Evolutionary conservation across 2,888 invertebrate genomes (phyloP).

Genomic region (Mythimna impura): DNA sequence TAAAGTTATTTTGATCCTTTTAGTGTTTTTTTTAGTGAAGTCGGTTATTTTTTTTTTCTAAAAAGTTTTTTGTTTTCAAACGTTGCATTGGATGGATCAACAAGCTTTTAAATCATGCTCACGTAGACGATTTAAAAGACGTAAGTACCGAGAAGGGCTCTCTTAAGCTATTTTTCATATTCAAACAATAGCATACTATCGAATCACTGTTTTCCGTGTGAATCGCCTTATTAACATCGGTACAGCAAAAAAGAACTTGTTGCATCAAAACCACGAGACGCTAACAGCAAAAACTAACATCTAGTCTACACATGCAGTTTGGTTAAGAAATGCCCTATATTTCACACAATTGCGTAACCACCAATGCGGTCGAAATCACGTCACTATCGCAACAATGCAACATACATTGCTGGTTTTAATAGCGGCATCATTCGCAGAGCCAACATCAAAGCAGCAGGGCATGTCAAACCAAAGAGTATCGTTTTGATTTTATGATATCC

Average conservation of each 20-base stretch:
- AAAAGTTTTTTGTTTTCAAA: no score
- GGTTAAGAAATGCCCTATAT: slow-evolving; percentile 73
- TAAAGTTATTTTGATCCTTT: no score
- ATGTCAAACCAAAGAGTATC: slow-evolving; percentile 19
- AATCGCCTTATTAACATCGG: slow-evolving; percentile 14
- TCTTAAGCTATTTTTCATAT: no score
- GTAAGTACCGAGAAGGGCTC: no score
- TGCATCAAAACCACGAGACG: slow-evolving; percentile 29
- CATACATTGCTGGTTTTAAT: slow-evolving; percentile 54
- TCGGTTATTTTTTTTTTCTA: no score
- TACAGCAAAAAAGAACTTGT: slow-evolving; percentile 50
- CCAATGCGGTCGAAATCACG: slow-evolving; percentile 8
- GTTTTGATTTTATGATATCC: background rate
- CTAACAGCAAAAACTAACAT: slow-evolving; percentile 57
- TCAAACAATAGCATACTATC: background rate
- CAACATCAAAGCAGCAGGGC: slow-evolving; percentile 38
- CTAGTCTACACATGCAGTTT: slow-evolving; percentile 35
- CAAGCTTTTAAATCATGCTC: no score
- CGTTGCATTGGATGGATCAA: no score
- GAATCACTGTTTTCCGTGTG: slow-evolving; percentile 9
- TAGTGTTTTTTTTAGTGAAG: no score
- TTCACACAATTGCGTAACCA: slow-evolving; percentile 60
- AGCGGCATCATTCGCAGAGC: slow-evolving; percentile 9
- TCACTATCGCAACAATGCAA: slow-evolving; percentile 24
- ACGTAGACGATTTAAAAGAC: no score